phyloP scores from a whole-genome alignment of 2,797 vertebrate species.

The Mareca penelope region DNA sequence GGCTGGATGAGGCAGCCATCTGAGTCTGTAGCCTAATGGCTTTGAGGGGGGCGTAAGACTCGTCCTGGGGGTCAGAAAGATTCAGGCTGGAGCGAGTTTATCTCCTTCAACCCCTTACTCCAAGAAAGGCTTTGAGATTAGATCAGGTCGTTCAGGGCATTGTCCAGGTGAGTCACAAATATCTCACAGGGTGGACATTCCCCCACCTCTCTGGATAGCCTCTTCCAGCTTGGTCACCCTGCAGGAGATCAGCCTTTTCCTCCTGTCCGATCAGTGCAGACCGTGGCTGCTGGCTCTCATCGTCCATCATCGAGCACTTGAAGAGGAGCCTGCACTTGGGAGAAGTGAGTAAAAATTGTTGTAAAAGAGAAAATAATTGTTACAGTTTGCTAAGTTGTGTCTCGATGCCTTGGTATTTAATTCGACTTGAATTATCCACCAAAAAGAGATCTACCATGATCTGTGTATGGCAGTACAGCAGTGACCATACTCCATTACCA shows the following conservation, averaged over 20 bases:
- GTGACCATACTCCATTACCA: background rate
- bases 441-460: background rate
- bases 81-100: background rate
- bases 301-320: background rate
- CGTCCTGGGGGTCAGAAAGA: background rate
- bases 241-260: background rate
- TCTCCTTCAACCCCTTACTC: background rate
- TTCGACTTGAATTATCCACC: background rate
- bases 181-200: background rate
- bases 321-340: background rate
- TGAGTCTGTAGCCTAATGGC: background rate
- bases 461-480: background rate
- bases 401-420: background rate
- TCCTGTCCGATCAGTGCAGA: background rate
- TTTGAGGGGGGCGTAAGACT: background rate
- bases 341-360: background rate
- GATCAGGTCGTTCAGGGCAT: background rate
- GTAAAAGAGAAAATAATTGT: background rate
- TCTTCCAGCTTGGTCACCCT: background rate
- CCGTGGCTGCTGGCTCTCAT: background rate
- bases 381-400: background rate
- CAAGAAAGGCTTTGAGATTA: background rate
- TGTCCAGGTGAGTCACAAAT: background rate
- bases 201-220: background rate
- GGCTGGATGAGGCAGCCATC: background rate